Evolutionary conservation across 2,888 invertebrate species (phyloP).

Genomic region (Andrena fulva): DNA sequence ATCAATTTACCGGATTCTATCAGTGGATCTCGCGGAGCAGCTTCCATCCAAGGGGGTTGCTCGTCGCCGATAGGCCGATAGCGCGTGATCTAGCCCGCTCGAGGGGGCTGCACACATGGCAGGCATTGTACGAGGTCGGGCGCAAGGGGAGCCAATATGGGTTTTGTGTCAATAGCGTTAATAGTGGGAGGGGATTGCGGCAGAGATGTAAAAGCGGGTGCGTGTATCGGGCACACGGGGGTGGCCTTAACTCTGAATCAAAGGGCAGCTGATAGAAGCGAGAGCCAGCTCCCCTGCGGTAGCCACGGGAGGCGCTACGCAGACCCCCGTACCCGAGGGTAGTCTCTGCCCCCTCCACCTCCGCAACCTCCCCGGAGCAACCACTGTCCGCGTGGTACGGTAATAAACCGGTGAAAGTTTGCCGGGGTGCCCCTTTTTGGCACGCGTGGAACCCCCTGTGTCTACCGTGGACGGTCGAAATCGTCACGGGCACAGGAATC

Average conservation of each 20-base stretch:
- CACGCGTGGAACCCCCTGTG: conserved; percentile 75
- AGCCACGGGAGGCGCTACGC: conserved; percentile 59
- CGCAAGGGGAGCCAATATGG: conserved; percentile 73
- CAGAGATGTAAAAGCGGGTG: conserved; percentile 62
- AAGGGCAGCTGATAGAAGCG: conserved; percentile 81
- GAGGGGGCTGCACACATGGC: conserved; percentile 66
- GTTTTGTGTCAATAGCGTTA: conserved; percentile 80
- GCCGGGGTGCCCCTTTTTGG: conserved; percentile 80
- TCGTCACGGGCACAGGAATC: conserved; percentile 81
- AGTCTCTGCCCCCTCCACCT: conserved; percentile 52
- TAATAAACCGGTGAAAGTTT: conserved; percentile 82
- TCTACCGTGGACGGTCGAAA: conserved; percentile 68
- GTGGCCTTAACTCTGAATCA: conserved; percentile 75
- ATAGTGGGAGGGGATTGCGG: conserved; percentile 81
- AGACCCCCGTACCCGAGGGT: conserved; percentile 52
- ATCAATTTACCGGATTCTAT: conserved; percentile 37
- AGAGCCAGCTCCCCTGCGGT: conserved; percentile 54
- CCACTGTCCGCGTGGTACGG: conserved; percentile 56
- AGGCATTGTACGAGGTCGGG: conserved; percentile 72
- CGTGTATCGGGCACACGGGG: conserved; percentile 72
- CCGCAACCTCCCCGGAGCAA: conserved; percentile 21
- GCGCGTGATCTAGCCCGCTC: background rate
- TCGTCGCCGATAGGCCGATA: conserved; percentile 34
- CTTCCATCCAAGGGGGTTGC: background rate
- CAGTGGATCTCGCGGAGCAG: background rate